Percentiles rank a stretch among this genome's conserved stretches.
phyloP scores from a whole-genome alignment of 2,113 vertebrate species.

The Chionodraco myersi region DNA sequence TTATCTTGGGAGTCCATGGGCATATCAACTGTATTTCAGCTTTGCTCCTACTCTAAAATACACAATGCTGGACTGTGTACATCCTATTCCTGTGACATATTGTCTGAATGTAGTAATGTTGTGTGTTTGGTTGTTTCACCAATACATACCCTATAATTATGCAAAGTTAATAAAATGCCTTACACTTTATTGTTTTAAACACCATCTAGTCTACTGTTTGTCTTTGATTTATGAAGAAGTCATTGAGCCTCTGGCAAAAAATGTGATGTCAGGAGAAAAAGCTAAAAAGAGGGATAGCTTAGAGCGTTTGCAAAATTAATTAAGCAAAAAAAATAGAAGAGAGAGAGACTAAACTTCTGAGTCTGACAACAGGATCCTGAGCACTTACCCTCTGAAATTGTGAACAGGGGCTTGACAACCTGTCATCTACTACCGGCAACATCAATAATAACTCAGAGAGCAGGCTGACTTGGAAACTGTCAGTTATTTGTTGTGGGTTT shows the following conservation, averaged over 20 bases:
- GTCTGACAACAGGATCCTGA: constrained; percentile 22
- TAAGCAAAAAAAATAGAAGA: neutral
- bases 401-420: constrained; percentile 43
- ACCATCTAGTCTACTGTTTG: constrained; percentile 26
- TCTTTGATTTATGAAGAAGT: constrained; percentile 37
- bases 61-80: neutral
- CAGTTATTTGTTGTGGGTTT: constrained; percentile 33
- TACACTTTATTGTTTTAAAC: constrained; percentile 7
- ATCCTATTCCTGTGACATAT: neutral
- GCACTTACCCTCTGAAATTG: constrained; percentile 45
- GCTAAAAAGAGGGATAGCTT: constrained; percentile 20
- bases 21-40: neutral
- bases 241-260: constrained; percentile 49
- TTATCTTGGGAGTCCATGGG: constrained; percentile 9
- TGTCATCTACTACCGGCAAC: constrained; percentile 55
- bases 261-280: constrained; percentile 24
- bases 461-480: constrained; percentile 28
- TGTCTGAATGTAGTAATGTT: neutral
- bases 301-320: constrained; percentile 14
- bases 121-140: neutral
- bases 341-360: constrained; percentile 23
- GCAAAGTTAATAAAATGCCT: constrained; percentile 19
- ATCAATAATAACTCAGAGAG: constrained; percentile 57
- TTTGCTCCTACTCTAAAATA: neutral
- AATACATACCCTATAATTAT: constrained; percentile 10